Percentiles rank a stretch among this genome's conserved stretches.
Evolutionary conservation across 2,113 vertebrate species (phyloP).

Genomic region (Fukomys damarensis): DNA sequence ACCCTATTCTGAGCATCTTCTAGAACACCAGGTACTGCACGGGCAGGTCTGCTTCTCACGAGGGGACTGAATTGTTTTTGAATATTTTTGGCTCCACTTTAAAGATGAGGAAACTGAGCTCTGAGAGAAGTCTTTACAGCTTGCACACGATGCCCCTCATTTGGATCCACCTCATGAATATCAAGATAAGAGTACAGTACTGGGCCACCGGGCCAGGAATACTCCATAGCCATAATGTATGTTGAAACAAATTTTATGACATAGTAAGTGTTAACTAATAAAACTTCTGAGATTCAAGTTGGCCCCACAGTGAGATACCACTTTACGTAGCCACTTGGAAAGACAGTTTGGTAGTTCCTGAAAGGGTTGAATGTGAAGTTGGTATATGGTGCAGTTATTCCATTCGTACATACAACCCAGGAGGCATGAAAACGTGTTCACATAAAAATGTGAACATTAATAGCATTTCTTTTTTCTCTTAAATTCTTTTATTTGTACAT

Average conservation of each 20-base stretch:
- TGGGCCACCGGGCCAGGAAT: background rate
- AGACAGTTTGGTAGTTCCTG: constrained; percentile 2
- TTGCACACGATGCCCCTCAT: background rate
- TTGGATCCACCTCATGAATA: background rate
- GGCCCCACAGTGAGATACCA: background rate
- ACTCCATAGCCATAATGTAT: background rate
- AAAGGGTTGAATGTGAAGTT: constrained; percentile 7
- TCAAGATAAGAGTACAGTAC: background rate
- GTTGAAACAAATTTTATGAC: background rate
- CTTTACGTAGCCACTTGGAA: background rate
- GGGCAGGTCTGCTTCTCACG: background rate
- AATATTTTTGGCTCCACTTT: background rate
- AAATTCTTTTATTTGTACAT: too few species aligned
- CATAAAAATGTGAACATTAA: background rate
- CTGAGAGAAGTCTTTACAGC: background rate
- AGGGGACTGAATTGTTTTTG: background rate
- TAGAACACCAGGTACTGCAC: background rate
- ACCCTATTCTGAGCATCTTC: background rate
- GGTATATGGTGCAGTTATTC: background rate
- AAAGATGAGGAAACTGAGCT: background rate
- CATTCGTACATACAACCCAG: background rate
- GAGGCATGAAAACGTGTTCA: background rate
- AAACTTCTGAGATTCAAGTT: background rate
- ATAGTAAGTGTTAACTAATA: background rate
- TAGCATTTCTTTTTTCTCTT: too few species aligned